These are phyloP conservation scores for Percina caprodes DNA, from an alignment of 2,113 vertebrate genomes.

Conservation along the genomic window DNA sequence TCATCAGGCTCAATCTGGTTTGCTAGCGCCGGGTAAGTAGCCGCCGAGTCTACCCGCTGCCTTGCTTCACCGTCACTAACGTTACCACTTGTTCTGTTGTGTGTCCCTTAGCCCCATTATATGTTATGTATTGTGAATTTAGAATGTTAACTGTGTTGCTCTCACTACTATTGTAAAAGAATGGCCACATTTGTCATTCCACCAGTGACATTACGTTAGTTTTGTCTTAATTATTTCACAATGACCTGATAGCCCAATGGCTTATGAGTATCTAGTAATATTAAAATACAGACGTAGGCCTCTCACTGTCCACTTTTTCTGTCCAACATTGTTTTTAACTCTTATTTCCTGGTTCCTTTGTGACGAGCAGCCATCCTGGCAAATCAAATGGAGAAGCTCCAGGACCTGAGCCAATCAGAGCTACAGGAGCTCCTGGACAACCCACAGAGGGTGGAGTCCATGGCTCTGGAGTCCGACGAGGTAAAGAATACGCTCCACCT, in stretches of 20 bases:
- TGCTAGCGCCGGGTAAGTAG: conserved; percentile 81
- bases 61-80: not conserved
- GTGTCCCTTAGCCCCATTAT: conserved; percentile 8
- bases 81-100: not conserved
- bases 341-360: conserved; percentile 54
- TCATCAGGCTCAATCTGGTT: conserved; percentile 65
- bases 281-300: not conserved
- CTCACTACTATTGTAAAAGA: not conserved
- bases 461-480: conserved; percentile 86
- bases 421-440: conserved; percentile 85
- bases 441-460: conserved; percentile 82
- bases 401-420: conserved; percentile 85
- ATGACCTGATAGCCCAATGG: not conserved
- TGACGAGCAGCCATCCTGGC: conserved; percentile 80
- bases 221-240: not conserved
- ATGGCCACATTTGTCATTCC: not conserved
- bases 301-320: conserved; percentile 34
- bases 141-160: conserved; percentile 13
- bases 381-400: conserved; percentile 87
- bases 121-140: not conserved
- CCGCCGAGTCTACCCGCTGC: not conserved
- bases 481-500: conserved; percentile 59
- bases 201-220: not conserved
- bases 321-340: conserved; percentile 54
- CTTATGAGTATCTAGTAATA: too few relatives aligned